These are phyloP conservation scores for Pycnomerus fuliginosus DNA, from an alignment of 2,888 invertebrate species.

Conservation along the genomic window DNA sequence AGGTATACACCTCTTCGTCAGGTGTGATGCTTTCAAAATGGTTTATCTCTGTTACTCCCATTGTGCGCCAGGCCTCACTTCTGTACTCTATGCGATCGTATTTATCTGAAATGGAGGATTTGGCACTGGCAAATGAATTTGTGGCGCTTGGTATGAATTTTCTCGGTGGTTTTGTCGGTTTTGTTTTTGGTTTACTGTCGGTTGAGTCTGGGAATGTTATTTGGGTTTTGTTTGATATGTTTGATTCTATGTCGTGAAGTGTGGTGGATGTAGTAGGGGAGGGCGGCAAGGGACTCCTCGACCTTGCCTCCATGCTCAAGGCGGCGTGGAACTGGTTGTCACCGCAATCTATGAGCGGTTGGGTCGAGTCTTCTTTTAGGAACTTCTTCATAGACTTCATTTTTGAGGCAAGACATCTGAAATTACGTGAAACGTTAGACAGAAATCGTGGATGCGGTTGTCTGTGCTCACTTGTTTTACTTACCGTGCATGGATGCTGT, in stretches of 20 bases:
- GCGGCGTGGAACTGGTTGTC: conserved; percentile 75
- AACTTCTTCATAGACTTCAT: conserved; percentile 87
- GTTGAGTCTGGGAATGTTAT: conserved; percentile 3
- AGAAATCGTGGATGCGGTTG: too few relatives aligned
- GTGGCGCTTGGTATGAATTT: conserved; percentile 29
- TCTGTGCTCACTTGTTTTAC: too few relatives aligned
- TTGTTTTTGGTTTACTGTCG: conserved; percentile 4
- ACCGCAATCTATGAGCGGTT: conserved; percentile 62
- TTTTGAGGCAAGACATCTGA: conserved; percentile 75
- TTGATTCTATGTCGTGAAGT: conserved; percentile 53
- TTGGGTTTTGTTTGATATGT: conserved; percentile 38
- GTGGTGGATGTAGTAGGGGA: conserved; percentile 52
- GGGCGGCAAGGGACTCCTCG: conserved; percentile 76
- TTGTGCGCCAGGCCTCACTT: conserved; percentile 78
- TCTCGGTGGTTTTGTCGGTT: conserved; percentile 50
- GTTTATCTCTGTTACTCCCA: conserved; percentile 71
- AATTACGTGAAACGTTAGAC: too few relatives aligned
- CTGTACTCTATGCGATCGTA: conserved; percentile 69
- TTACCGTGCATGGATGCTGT: too few relatives aligned
- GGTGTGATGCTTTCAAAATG: conserved; percentile 62
- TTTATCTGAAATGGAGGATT: too few relatives aligned
- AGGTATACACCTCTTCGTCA: conserved; percentile 50
- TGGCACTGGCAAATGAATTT: too few relatives aligned
- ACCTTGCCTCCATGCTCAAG: conserved; percentile 77
- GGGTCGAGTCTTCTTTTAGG: conserved; percentile 65